Conservation (phyloP, 2,888 invertebrate species). For the Zhengitettix transpicula region DNA sequence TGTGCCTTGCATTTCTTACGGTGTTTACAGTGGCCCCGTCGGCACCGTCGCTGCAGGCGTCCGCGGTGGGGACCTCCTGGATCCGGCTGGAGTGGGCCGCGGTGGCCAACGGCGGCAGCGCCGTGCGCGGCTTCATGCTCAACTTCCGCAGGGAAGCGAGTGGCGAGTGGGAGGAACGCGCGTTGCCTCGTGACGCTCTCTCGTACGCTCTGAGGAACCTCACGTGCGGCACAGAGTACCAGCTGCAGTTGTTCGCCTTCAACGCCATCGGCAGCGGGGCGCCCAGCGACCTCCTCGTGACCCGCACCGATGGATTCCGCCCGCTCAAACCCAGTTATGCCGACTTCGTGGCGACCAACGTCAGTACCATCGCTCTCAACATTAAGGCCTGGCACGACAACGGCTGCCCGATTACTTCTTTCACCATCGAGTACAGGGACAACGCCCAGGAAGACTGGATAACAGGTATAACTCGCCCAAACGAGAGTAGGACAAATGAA, state of each 20-base stretch:
- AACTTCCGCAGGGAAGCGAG: constrained; percentile 16
- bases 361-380: constrained; percentile 20
- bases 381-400: constrained; percentile 21
- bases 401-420: constrained; percentile 20
- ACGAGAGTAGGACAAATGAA: background rate
- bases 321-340: constrained; percentile 19
- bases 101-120: constrained; percentile 22
- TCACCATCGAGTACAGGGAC: constrained; percentile 22
- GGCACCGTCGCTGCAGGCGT: constrained; percentile 20
- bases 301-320: constrained; percentile 20
- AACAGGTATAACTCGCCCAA: too few relatives aligned
- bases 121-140: constrained; percentile 21
- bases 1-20: too few relatives aligned
- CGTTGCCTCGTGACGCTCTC: constrained; percentile 17
- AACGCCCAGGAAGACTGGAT: constrained; percentile 20
- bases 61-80: constrained; percentile 19
- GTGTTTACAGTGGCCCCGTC: constrained; percentile 22
- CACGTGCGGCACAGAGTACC: constrained; percentile 19
- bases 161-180: constrained; percentile 20
- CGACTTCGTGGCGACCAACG: constrained; percentile 20
- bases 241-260: constrained; percentile 18
- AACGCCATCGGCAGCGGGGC: constrained; percentile 21
- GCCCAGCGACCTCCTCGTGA: constrained; percentile 19
- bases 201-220: constrained; percentile 18
- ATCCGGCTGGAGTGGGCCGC: constrained; percentile 22